A percentile compares a stretch with the other conserved stretches of the same genome.
phyloP scores from a whole-genome alignment of 2,797 vertebrate species.

The Meda fulgida region DNA sequence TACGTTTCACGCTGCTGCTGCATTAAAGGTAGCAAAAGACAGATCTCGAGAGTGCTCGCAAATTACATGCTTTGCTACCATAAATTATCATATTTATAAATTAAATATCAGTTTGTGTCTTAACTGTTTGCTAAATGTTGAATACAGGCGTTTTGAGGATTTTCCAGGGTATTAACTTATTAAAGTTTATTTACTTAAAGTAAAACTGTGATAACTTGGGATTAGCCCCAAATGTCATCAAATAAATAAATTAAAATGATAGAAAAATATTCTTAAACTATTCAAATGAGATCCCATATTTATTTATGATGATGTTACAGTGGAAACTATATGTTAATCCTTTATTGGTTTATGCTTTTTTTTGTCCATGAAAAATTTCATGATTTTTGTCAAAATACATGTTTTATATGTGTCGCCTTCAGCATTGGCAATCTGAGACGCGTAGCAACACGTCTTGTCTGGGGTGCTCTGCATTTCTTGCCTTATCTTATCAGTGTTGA shows the following conservation, averaged over 20 bases:
- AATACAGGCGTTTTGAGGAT: neutral
- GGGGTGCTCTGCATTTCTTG: neutral
- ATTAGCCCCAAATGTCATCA: neutral
- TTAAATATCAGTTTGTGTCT: neutral
- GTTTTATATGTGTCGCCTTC: neutral
- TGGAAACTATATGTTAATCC: neutral
- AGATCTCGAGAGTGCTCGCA: neutral
- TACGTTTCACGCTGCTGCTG: conserved; percentile 6
- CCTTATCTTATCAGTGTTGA: neutral
- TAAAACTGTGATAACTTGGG: neutral
- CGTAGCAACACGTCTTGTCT: neutral
- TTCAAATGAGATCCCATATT: neutral
- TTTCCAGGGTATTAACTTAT: too few relatives aligned
- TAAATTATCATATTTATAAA: neutral
- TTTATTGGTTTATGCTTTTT: neutral
- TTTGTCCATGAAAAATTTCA: too few relatives aligned
- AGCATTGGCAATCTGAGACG: neutral
- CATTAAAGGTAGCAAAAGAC: neutral
- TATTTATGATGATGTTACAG: neutral
- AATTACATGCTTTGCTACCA: neutral
- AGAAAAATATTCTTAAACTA: neutral
- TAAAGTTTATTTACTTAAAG: neutral
- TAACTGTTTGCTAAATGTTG: neutral
- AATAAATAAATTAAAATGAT: neutral
- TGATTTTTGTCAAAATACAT: too few relatives aligned